phyloP scores from a whole-genome alignment of 1,140 invertebrate species.

The Diuraphis noxia region DNA sequence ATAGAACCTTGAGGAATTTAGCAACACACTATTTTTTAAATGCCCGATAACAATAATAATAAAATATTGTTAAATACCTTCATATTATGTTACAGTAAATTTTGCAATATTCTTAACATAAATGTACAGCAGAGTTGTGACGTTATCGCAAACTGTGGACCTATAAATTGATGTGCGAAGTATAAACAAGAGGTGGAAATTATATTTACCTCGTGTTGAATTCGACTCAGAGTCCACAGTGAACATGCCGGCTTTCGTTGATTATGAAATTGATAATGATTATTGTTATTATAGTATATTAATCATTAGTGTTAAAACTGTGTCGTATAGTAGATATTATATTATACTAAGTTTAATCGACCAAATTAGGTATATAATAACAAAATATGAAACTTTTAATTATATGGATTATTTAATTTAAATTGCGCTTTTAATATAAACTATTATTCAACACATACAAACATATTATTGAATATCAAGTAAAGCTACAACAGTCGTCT shows the following conservation, averaged over 20 bases:
- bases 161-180: not conserved
- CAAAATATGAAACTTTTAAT: not conserved
- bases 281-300: not conserved
- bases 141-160: not conserved
- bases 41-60: not conserved
- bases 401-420: not conserved
- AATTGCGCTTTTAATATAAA: not conserved
- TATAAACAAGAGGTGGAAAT: not conserved
- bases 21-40: not conserved
- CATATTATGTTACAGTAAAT: not conserved
- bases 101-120: not conserved
- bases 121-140: not conserved
- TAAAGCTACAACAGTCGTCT: not conserved
- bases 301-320: not conserved
- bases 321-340: not conserved
- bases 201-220: not conserved
- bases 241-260: not conserved
- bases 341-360: not conserved
- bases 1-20: not conserved
- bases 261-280: conserved; percentile 29
- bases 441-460: not conserved
- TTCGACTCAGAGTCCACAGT: not conserved
- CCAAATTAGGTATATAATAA: not conserved
- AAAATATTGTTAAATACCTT: not conserved
- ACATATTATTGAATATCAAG: not conserved